Evolutionary conservation across 2,888 invertebrate species (phyloP).

Genomic region (Phania funesta): DNA sequence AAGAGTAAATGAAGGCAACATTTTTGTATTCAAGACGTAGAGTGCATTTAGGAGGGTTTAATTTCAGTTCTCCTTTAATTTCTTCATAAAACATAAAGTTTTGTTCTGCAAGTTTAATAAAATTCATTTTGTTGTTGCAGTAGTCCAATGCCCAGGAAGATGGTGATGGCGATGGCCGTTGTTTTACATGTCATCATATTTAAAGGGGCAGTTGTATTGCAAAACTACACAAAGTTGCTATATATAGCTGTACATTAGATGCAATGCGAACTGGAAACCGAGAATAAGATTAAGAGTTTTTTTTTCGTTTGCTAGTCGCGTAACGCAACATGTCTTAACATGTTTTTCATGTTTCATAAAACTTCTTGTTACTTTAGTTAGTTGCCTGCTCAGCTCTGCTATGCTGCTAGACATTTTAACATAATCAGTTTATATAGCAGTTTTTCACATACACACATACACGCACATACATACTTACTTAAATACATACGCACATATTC

Average conservation of each 20-base stretch:
- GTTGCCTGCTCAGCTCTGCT: not conserved
- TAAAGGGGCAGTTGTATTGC: constrained; percentile 17
- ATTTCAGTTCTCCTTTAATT: constrained; percentile 2
- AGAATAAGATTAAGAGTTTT: constrained; percentile 34
- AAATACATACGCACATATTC: not conserved
- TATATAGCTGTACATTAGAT: constrained; percentile 7
- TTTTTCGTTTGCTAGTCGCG: constrained; percentile 15
- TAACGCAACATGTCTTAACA: constrained; percentile 58
- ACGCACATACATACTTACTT: not conserved
- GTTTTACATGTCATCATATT: constrained; percentile 45
- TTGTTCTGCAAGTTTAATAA: constrained; percentile 31
- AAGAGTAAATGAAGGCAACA: constrained; percentile 23
- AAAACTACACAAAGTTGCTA: not conserved
- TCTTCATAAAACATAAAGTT: constrained; percentile 38
- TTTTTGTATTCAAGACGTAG: not conserved
- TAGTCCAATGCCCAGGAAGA: not conserved
- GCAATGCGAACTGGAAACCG: constrained; percentile 17
- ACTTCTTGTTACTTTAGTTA: constrained; percentile 36
- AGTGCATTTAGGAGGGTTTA: constrained; percentile 36
- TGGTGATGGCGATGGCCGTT: constrained; percentile 18
- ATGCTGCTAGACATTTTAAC: constrained; percentile 33
- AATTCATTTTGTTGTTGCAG: constrained; percentile 29
- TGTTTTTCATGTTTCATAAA: constrained; percentile 54
- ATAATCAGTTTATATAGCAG: constrained; percentile 42
- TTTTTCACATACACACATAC: not conserved